A percentile compares a stretch with the other conserved stretches of the same genome.
These are phyloP conservation scores for Malaclemys terrapin DNA, from an alignment of 2,113 vertebrate species.

Conservation along the genomic window DNA sequence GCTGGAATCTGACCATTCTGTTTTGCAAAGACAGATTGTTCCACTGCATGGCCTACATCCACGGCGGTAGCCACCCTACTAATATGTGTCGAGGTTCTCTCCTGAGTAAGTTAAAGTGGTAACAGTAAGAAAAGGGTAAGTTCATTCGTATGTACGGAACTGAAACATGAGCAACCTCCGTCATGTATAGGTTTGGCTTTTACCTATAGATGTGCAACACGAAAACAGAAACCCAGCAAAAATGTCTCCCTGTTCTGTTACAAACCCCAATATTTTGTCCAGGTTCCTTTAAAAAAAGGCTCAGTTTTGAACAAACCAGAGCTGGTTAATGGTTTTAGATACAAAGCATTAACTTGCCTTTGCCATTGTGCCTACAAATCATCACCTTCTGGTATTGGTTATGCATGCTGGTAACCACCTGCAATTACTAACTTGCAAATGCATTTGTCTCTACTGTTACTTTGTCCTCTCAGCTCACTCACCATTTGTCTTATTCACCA, in stretches of 20 bases:
- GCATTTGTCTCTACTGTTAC: neutral
- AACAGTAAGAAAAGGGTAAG: accelerated
- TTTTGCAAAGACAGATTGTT: neutral
- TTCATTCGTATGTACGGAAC: neutral
- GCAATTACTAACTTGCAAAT: neutral
- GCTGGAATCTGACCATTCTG: neutral
- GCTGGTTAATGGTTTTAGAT: neutral
- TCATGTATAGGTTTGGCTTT: neutral
- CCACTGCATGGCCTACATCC: accelerated
- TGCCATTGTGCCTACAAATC: neutral
- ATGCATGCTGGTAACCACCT: neutral
- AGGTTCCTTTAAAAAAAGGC: neutral
- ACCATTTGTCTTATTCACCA: neutral
- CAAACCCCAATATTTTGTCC: neutral
- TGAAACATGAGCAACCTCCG: neutral
- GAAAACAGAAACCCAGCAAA: neutral
- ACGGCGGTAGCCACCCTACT: neutral
- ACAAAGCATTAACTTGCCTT: neutral
- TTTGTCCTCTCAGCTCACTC: neutral
- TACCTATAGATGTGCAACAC: neutral
- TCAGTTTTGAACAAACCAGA: accelerated
- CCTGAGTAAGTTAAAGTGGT: neutral
- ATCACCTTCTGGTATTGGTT: neutral
- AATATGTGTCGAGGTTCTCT: neutral
- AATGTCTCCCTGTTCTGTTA: neutral